Base-by-base conservation (phyloP, 2,113 vertebrate species). In the Hemiprocne comata region DNA sequence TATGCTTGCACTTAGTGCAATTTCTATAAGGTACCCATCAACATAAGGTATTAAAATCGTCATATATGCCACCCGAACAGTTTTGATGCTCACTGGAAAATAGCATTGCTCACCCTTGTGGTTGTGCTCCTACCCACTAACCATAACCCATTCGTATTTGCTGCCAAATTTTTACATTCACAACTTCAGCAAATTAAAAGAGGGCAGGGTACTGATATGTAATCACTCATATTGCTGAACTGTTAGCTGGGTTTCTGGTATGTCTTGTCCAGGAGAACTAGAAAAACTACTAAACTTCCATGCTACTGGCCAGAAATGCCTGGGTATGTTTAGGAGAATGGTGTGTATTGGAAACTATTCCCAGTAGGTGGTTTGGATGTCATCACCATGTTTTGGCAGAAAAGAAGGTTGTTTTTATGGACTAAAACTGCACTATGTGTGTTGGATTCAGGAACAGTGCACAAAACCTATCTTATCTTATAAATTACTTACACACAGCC, bases 191-290 rank as follows among this genome's bases (percentile, higher is more conserved):
- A 88, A 90, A 54, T 36, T 36, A 9, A 42, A 61, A 77, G 7
- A n/a, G 1, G 11, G 1, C 29, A 44, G 4, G 10, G 9, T 69
- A 26, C 17, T 62, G 25, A 31, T 70, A 44, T 3, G 0, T 36
- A 66, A 46, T 80, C 0, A 0, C 31, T 60, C 13, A 33, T 33
- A 48, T n/a, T 75, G 18, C 5, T 78, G n/a, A 87, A 31, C n/a
- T 73, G 4, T 31, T 76, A 50, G 1, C 9, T 10, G 76, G 3
- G 4, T 50, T 89, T 85, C 18, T 34, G 6, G 17, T 17, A 38
- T 8, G 19, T 42, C 40, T 79, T 13, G 17, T 58, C 8, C 31
- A 46, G 46, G 3, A 75, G 10, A 87, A 76, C 18, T 10, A 44
- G 10, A 3, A 91, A 82, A 93, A 70, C 7, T 65, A 53, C 21